A percentile compares a stretch with the other conserved stretches of the same genome.
Conservation (phyloP, 1,140 invertebrate species). For the Drosophila rufa region DNA sequence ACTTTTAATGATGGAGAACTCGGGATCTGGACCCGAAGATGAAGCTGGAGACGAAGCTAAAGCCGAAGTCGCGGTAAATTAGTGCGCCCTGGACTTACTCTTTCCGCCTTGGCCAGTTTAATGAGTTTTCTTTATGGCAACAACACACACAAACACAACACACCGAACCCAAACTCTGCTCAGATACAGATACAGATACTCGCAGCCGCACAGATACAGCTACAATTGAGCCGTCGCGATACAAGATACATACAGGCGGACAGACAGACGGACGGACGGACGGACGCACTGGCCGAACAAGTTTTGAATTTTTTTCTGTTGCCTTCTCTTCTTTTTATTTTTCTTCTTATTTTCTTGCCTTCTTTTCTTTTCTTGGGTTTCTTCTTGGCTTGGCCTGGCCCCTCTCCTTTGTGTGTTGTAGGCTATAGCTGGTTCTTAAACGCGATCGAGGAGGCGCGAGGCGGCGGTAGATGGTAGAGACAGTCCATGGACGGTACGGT, state of each 20-base stretch:
- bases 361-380: slow-evolving; percentile 42
- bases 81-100: slow-evolving; percentile 45
- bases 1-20: slow-evolving; percentile 73
- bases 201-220: slow-evolving; percentile 19
- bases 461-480: slow-evolving; percentile 8
- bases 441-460: slow-evolving; percentile 39
- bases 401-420: slow-evolving; percentile 56
- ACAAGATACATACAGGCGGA: slow-evolving; percentile 56
- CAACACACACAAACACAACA: slow-evolving; percentile 47
- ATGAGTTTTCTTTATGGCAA: slow-evolving; percentile 81
- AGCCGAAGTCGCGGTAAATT: slow-evolving; percentile 48
- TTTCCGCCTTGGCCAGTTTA: slow-evolving; percentile 71
- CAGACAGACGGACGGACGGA: slow-evolving; percentile 49
- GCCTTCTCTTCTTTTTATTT: slow-evolving; percentile 16
- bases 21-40: not conserved
- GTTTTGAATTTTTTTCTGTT: slow-evolving; percentile 60
- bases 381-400: slow-evolving; percentile 31
- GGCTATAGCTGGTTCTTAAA: slow-evolving; percentile 65
- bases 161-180: not conserved
- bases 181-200: slow-evolving; percentile 35
- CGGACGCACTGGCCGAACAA: slow-evolving; percentile 80
- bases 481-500: slow-evolving; percentile 17
- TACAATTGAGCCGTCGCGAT: slow-evolving; percentile 37
- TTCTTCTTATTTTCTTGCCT: slow-evolving; percentile 26
- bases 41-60: not conserved